Evolutionary conservation across 2,888 invertebrate genomes (phyloP).

Genomic region (Dasypolia templi): DNA sequence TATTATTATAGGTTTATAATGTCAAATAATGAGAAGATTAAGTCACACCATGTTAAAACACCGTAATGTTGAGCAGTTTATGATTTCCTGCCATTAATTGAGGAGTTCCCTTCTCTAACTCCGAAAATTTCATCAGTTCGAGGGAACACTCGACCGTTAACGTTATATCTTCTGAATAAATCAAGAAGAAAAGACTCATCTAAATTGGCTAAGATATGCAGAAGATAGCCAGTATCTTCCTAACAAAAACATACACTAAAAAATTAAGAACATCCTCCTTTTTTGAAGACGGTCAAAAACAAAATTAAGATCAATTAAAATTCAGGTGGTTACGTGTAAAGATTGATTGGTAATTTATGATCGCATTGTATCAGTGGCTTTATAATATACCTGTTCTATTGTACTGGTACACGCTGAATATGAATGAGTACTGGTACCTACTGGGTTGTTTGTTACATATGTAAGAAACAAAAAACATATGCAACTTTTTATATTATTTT

Average conservation of each 20-base stretch:
- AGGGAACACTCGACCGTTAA: not conserved
- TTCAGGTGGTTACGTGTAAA: slow-evolving; percentile 12
- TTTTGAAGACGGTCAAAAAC: not conserved
- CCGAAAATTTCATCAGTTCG: not conserved
- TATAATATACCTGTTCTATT: not conserved
- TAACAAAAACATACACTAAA: not conserved
- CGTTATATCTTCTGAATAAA: no score
- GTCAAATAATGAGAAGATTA: no score
- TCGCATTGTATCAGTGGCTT: slow-evolving; percentile 20
- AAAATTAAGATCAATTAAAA: slow-evolving; percentile 9
- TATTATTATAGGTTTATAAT: no score
- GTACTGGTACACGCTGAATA: slow-evolving; percentile 13
- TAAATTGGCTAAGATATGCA: not conserved
- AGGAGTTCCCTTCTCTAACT: not conserved
- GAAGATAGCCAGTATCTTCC: not conserved
- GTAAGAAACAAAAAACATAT: slow-evolving; percentile 7
- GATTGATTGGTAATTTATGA: slow-evolving; percentile 33
- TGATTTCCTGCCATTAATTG: not conserved
- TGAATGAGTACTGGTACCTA: slow-evolving; percentile 28
- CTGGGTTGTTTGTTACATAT: not conserved
- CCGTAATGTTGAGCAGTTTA: no score
- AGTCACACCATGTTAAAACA: no score
- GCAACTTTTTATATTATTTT: no score
- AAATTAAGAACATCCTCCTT: not conserved
- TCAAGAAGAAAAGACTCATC: not conserved